Evolutionary conservation across 35 echinoderm and acorn worm species (phyloP).

Genomic region (Hemicentrotus pulcherrimus): DNA sequence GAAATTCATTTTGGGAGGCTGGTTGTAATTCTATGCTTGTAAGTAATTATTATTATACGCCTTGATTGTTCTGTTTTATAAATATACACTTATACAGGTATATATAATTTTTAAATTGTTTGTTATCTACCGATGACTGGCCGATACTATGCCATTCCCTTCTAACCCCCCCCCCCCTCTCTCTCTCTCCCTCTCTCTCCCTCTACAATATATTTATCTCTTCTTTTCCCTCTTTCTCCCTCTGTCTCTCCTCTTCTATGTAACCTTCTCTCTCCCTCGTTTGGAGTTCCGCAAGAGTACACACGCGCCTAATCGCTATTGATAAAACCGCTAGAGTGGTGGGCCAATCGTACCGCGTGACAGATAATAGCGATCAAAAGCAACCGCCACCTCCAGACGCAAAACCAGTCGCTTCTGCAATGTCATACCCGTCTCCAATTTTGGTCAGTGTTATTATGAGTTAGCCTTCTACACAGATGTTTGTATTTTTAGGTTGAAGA

Average conservation of each 20-base stretch:
- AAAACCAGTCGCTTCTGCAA: constrained; percentile 28
- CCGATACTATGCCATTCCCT: not conserved
- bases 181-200: not conserved
- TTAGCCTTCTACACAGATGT: not conserved
- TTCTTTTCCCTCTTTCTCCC: not conserved
- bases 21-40: too few relatives aligned
- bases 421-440: not conserved
- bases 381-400: constrained; percentile 49
- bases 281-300: constrained; percentile 77
- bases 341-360: constrained; percentile 73
- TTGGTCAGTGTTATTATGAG: not conserved
- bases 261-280: constrained; percentile 29
- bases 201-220: not conserved
- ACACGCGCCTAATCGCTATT: constrained; percentile 85
- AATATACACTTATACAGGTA: too few relatives aligned
- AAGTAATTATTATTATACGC: too few relatives aligned
- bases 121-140: too few relatives aligned
- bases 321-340: constrained; percentile 69
- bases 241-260: not conserved
- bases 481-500: not conserved
- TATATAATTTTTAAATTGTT: too few relatives aligned
- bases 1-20: too few relatives aligned
- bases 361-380: constrained; percentile 68
- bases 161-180: not conserved
- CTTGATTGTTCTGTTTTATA: too few relatives aligned